Conservation (phyloP, 1,140 invertebrate genomes). For the Drosophila serrata region DNA sequence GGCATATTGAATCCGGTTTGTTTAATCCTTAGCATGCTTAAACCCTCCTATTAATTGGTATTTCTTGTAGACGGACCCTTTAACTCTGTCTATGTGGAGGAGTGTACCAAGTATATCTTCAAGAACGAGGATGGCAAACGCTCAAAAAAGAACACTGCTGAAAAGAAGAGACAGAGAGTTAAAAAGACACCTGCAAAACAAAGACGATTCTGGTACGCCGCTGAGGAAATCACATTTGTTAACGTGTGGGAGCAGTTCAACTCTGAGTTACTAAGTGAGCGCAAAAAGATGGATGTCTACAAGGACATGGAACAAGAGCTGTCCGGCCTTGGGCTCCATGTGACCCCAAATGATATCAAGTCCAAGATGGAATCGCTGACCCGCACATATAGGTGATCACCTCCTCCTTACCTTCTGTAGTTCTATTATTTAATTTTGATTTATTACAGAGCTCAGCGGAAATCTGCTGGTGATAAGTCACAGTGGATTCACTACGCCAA, state of each 20-base stretch:
- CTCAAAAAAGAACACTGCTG: background rate
- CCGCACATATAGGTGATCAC: slow-evolving; percentile 42
- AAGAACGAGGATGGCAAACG: slow-evolving; percentile 8
- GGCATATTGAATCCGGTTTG: background rate
- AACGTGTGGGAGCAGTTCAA: slow-evolving; percentile 32
- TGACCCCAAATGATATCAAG: slow-evolving; percentile 23
- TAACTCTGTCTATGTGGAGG: slow-evolving; percentile 25
- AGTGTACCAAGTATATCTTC: slow-evolving; percentile 4
- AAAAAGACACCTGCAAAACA: background rate
- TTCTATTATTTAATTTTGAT: background rate
- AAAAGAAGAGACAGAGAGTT: background rate
- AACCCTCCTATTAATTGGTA: background rate
- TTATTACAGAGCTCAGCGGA: slow-evolving; percentile 10
- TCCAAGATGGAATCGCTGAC: slow-evolving; percentile 38
- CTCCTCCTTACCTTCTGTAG: no score
- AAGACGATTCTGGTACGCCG: slow-evolving; percentile 17
- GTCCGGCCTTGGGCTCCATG: background rate
- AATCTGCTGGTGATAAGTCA: slow-evolving; percentile 4
- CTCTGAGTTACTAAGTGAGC: slow-evolving; percentile 9
- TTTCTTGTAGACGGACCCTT: background rate
- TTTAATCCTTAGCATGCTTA: no score
- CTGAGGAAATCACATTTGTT: slow-evolving; percentile 29
- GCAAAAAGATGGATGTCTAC: slow-evolving; percentile 30
- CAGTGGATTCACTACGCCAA: slow-evolving; percentile 48
- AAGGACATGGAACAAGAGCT: slow-evolving; percentile 29